Evolutionary conservation across 2,797 vertebrate species (phyloP).

Genomic region (Buphagus erythrorhynchus): DNA sequence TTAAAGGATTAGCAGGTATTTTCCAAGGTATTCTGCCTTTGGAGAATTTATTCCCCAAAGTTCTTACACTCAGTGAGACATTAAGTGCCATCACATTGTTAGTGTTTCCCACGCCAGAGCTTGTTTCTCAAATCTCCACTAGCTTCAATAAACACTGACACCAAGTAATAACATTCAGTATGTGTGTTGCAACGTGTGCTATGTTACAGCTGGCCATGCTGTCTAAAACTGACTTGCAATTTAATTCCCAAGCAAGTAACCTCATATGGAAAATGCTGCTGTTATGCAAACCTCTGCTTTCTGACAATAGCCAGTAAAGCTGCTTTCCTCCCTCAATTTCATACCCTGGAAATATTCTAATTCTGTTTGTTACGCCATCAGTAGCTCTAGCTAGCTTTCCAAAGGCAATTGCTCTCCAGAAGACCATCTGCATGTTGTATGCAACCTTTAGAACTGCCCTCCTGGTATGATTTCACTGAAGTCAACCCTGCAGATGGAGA

Average conservation of each 20-base stretch:
- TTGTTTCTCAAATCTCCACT: slow-evolving; percentile 16
- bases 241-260: slow-evolving; percentile 21
- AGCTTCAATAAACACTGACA: slow-evolving; percentile 30
- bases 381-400: not conserved
- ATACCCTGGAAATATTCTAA: slow-evolving; percentile 11
- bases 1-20: slow-evolving; percentile 22
- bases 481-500: not conserved
- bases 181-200: slow-evolving; percentile 27
- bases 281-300: not conserved
- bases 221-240: not conserved
- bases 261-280: slow-evolving; percentile 20
- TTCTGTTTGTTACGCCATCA: not conserved
- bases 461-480: not conserved
- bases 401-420: not conserved
- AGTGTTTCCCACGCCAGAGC: not conserved
- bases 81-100: not conserved
- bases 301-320: slow-evolving; percentile 13
- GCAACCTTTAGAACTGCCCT: not conserved
- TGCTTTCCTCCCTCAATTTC: not conserved
- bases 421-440: not conserved
- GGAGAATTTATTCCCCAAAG: not conserved
- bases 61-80: not conserved
- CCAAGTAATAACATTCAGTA: not conserved
- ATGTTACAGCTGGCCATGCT: not conserved
- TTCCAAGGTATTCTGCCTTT: not conserved